A percentile compares a stretch with the other conserved stretches of the same genome.
These are phyloP conservation scores for Lepidocyrtinus sp. DNA, from an alignment of 2,888 invertebrate species.

Conservation along the genomic window DNA sequence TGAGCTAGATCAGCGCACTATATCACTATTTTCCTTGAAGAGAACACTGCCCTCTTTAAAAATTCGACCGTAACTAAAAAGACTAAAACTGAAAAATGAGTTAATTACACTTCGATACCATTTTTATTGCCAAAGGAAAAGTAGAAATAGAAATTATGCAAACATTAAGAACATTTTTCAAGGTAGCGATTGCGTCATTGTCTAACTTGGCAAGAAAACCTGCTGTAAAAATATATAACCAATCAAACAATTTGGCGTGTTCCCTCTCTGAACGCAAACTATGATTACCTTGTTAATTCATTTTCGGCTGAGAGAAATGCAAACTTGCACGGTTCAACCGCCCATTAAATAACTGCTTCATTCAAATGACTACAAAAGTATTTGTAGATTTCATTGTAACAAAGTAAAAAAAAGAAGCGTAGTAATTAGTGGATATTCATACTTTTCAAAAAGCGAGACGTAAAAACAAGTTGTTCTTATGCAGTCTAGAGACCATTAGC, in stretches of 20 bases:
- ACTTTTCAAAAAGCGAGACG: neutral
- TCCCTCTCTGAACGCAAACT: neutral
- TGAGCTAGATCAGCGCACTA: neutral
- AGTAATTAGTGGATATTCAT: constrained; percentile 14
- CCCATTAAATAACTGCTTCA: constrained; percentile 12
- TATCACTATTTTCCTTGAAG: too few relatives aligned
- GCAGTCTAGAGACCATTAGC: neutral
- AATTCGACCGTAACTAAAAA: neutral
- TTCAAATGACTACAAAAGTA: neutral
- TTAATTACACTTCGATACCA: neutral
- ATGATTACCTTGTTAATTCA: constrained; percentile 4
- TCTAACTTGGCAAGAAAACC: neutral
- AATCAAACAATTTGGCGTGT: constrained; percentile 15
- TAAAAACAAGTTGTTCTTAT: neutral
- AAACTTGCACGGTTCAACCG: neutral
- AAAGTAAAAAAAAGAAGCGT: too few relatives aligned
- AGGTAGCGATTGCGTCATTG: neutral
- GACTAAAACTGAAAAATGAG: neutral
- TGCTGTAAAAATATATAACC: too few relatives aligned
- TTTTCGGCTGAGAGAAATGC: constrained; percentile 6
- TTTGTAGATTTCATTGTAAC: neutral
- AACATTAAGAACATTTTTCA: neutral
- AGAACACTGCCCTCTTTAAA: neutral
- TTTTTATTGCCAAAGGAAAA: neutral
- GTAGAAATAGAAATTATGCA: neutral